These are phyloP conservation scores for Lates calcarifer DNA, from an alignment of 2,113 vertebrate genomes.

Conservation along the genomic window DNA sequence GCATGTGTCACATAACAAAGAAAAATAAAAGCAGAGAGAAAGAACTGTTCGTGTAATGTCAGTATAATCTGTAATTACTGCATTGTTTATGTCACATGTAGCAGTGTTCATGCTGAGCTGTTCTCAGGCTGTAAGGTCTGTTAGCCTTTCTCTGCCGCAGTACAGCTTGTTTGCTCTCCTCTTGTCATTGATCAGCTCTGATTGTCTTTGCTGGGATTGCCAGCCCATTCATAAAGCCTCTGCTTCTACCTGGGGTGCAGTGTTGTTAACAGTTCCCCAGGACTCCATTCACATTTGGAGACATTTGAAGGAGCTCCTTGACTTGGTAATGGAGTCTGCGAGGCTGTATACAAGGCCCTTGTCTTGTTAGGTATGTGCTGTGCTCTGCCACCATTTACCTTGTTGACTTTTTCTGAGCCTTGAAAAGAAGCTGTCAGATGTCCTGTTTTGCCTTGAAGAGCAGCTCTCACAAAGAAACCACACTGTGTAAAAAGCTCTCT, in stretches of 20 bases:
- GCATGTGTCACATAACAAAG: neutral
- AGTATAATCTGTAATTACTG: neutral
- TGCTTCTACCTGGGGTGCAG: slow-evolving; percentile 46
- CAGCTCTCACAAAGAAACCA: slow-evolving; percentile 27
- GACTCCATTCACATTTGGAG: slow-evolving; percentile 52
- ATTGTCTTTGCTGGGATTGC: slow-evolving; percentile 44
- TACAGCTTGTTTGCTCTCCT: slow-evolving; percentile 44
- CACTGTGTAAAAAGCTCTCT: slow-evolving; percentile 12
- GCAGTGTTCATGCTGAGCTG: neutral
- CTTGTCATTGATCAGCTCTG: slow-evolving; percentile 44
- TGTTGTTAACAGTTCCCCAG: slow-evolving; percentile 54
- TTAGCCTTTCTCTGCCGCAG: slow-evolving; percentile 34
- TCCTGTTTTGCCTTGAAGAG: slow-evolving; percentile 30
- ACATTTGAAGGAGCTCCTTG: slow-evolving; percentile 51
- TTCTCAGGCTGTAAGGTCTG: slow-evolving; percentile 6
- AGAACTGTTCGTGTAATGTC: neutral
- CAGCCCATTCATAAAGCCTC: slow-evolving; percentile 38
- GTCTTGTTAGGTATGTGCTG: slow-evolving; percentile 48
- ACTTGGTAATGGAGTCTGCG: slow-evolving; percentile 51
- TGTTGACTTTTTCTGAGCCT: slow-evolving; percentile 43
- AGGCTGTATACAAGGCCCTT: slow-evolving; percentile 40
- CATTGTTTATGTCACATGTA: slow-evolving; percentile 15
- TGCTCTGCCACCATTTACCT: slow-evolving; percentile 41
- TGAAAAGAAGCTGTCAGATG: slow-evolving; percentile 52
- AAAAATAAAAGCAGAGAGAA: neutral